phyloP scores from a whole-genome alignment of 2,888 invertebrate genomes.

The Mimas tiliae region DNA sequence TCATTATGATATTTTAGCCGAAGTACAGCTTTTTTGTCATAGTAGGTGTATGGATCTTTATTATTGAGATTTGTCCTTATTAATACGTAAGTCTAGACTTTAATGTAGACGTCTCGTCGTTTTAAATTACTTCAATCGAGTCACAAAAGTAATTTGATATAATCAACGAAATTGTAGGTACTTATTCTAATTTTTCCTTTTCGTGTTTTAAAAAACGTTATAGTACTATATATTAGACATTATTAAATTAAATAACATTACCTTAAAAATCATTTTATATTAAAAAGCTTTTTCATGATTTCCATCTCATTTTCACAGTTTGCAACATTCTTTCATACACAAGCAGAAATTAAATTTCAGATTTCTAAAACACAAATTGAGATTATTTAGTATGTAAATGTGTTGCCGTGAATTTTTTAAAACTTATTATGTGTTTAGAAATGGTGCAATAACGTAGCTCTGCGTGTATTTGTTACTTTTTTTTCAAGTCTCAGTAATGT shows the following conservation, averaged over 20 bases:
- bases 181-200: no score
- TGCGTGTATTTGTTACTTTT: background rate
- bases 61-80: no score
- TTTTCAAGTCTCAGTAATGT: background rate
- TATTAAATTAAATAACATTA: background rate
- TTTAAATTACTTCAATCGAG: background rate
- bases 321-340: background rate
- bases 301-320: slow-evolving; percentile 8
- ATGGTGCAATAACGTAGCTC: background rate
- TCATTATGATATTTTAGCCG: no score
- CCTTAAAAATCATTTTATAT: slow-evolving; percentile 11
- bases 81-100: background rate
- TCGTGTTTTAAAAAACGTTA: background rate
- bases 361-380: background rate
- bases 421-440: background rate
- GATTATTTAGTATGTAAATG: slow-evolving; percentile 1
- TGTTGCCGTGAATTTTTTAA: slow-evolving; percentile 4
- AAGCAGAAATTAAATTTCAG: background rate
- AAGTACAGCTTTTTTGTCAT: no score
- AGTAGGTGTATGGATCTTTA: no score
- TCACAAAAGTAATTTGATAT: background rate
- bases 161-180: background rate
- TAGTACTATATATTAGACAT: no score
- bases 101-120: slow-evolving; percentile 7
- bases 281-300: slow-evolving; percentile 7